These are phyloP conservation scores for Chaetorhynchus papuensis DNA, from an alignment of 2,113 vertebrate species.

Conservation along the genomic window DNA sequence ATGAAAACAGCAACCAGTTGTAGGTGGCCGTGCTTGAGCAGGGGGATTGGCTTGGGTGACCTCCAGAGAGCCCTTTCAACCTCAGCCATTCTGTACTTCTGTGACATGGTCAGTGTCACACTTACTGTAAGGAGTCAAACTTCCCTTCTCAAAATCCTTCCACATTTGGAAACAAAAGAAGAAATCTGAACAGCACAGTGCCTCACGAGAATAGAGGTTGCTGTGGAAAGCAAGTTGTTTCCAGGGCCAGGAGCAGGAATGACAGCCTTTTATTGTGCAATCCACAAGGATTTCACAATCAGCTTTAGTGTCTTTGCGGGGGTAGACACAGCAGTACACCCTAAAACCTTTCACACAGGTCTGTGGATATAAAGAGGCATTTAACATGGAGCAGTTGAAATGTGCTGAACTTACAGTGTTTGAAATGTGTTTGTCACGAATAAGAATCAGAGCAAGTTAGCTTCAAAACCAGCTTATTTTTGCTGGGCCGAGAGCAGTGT, in stretches of 20 bases:
- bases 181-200: background rate
- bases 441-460: background rate
- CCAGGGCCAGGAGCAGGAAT: background rate
- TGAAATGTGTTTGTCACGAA: accelerated
- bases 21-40: background rate
- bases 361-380: background rate
- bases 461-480: background rate
- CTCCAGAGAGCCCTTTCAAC: background rate
- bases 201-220: background rate
- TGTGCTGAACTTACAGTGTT: background rate
- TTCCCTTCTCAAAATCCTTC: background rate
- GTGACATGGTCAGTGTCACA: background rate
- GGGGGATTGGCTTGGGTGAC: background rate
- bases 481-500: background rate
- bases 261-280: background rate
- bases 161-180: background rate
- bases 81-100: background rate
- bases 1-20: background rate
- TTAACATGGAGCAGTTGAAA: background rate
- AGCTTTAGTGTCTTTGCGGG: background rate
- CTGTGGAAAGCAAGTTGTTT: background rate
- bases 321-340: background rate
- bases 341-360: background rate
- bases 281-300: background rate
- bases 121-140: background rate